These are phyloP conservation scores for Phytoseiulus persimilis DNA, from an alignment of 2,888 invertebrate species.

Conservation along the genomic window DNA sequence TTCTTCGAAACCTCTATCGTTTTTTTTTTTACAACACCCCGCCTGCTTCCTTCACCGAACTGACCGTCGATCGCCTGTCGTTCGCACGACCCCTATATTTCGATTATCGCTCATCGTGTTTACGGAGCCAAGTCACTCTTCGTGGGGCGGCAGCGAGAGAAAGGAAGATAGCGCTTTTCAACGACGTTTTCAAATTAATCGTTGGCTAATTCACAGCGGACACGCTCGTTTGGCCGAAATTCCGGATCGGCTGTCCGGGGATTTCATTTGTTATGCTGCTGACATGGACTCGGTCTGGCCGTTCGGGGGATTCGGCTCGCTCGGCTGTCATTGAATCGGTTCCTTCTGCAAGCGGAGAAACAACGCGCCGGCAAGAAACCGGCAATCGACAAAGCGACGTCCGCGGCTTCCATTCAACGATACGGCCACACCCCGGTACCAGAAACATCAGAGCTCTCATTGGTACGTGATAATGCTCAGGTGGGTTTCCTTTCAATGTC, in stretches of 20 bases:
- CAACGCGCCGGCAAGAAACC: background rate
- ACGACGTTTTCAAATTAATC: background rate
- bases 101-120: background rate
- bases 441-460: background rate
- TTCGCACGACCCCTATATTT: background rate
- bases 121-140: background rate
- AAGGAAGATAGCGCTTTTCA: background rate
- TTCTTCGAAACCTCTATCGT: background rate
- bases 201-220: background rate
- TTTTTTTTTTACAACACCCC: background rate
- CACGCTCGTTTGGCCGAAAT: background rate
- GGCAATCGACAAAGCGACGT: background rate
- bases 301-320: background rate
- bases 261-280: background rate
- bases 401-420: background rate
- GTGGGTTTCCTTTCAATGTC: background rate
- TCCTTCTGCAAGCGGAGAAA: background rate
- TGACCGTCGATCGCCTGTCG: background rate
- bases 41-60: background rate
- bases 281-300: background rate
- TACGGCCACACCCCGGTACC: background rate
- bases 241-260: background rate
- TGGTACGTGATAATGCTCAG: background rate
- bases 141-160: background rate
- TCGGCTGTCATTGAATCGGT: background rate